phyloP scores from a whole-genome alignment of 2,888 invertebrate species.

The Hofmannophila pseudospretella region DNA sequence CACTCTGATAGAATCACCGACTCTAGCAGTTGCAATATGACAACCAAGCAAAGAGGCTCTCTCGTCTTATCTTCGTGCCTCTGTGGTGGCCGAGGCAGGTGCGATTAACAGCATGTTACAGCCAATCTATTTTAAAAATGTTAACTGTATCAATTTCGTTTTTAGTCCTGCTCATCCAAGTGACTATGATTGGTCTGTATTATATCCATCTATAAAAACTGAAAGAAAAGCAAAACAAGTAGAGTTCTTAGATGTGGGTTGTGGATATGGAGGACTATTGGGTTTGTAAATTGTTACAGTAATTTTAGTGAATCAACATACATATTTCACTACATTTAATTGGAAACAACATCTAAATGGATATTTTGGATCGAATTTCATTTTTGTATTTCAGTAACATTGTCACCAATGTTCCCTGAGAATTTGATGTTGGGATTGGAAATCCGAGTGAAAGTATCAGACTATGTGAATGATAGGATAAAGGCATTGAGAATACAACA shows the following conservation, averaged over 20 bases:
- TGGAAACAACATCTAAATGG: no score
- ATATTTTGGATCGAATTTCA: background rate
- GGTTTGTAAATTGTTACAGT: no score
- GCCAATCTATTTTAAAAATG: no score
- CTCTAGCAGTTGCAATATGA: no score
- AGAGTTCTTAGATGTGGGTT: constrained; percentile 97
- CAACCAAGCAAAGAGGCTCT: no score
- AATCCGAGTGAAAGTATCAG: constrained; percentile 98
- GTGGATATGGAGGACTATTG: constrained; percentile 97
- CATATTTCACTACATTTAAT: no score
- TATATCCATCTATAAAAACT: constrained; percentile 81
- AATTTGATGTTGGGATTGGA: constrained; percentile 95
- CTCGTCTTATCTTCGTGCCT: no score
- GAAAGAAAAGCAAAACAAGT: constrained; percentile 68
- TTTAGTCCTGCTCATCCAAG: constrained; percentile 89
- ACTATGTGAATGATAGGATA: constrained; percentile 97
- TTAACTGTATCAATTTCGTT: constrained; percentile 21
- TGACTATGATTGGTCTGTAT: constrained; percentile 89
- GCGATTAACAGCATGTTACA: no score
- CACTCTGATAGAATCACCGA: no score
- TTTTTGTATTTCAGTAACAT: constrained; percentile 81
- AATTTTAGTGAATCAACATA: no score
- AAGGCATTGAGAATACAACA: constrained; percentile 88
- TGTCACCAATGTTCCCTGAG: constrained; percentile 94
- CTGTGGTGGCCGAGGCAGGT: no score